phyloP scores from a whole-genome alignment of 2,113 vertebrate genomes.

The Astur gentilis region DNA sequence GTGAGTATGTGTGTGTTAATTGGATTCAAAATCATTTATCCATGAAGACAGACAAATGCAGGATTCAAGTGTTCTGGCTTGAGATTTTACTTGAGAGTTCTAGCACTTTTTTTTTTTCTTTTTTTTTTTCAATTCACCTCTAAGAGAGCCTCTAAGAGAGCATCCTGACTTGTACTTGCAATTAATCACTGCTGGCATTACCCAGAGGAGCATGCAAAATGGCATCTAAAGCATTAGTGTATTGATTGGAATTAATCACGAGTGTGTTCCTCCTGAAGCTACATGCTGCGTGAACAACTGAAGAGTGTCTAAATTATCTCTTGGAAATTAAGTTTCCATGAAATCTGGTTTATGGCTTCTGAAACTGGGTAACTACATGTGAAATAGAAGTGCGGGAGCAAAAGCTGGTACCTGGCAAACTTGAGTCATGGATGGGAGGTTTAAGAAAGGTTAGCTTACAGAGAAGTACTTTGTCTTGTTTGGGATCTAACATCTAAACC shows the following conservation, averaged over 20 bases:
- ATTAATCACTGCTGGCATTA: neutral
- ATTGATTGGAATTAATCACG: constrained; percentile 1
- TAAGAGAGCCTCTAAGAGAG: neutral
- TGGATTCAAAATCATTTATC: neutral
- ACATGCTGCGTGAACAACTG: neutral
- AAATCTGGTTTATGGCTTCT: neutral
- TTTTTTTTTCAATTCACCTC: neutral
- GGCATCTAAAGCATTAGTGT: neutral
- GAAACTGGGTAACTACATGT: neutral
- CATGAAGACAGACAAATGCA: neutral
- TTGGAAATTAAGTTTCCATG: neutral
- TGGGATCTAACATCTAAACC: accelerated
- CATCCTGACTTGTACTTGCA: neutral
- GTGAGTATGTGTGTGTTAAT: neutral
- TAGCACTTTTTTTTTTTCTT: neutral
- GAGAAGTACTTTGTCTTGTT: neutral
- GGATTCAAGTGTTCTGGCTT: neutral
- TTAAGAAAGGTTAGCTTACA: neutral
- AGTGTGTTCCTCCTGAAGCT: neutral
- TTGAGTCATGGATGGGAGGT: neutral
- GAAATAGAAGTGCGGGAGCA: neutral
- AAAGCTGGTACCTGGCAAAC: neutral
- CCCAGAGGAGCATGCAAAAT: neutral
- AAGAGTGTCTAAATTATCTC: neutral
- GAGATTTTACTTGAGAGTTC: neutral